Evolutionary conservation across 2,797 vertebrate genomes (phyloP).

Genomic region (Spinus pinus): DNA sequence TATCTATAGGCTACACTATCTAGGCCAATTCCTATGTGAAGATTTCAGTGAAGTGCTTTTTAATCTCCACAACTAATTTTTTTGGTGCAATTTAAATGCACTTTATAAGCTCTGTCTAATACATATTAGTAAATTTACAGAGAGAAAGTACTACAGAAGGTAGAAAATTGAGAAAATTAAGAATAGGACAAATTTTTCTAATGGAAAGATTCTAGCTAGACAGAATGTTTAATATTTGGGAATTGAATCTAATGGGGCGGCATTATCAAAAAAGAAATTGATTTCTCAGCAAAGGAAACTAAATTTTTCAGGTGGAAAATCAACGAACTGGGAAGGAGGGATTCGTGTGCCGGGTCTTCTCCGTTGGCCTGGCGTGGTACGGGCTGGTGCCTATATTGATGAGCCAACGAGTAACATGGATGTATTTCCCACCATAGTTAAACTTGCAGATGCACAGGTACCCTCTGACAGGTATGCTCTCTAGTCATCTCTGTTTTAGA

Average conservation of each 20-base stretch:
- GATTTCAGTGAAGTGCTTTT: not conserved
- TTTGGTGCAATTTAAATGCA: not conserved
- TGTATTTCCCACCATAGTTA: conserved; percentile 84
- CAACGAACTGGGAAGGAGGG: conserved; percentile 90
- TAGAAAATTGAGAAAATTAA: not conserved
- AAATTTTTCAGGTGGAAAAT: conserved; percentile 83
- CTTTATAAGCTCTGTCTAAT: not conserved
- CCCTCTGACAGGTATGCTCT: conserved; percentile 81
- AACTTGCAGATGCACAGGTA: conserved; percentile 72
- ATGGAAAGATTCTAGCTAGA: not conserved
- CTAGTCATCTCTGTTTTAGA: not conserved
- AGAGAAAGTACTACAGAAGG: not conserved
- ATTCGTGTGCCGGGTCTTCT: conserved; percentile 88
- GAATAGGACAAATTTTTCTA: not conserved
- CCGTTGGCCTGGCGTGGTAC: conserved; percentile 78
- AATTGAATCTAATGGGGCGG: accelerated
- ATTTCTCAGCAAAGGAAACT: not conserved
- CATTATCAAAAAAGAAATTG: not conserved
- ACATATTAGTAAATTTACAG: not conserved
- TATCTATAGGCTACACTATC: not conserved
- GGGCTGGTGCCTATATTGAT: conserved; percentile 62
- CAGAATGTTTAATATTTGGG: not conserved
- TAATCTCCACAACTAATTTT: not conserved
- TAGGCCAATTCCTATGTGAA: not conserved
- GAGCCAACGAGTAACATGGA: conserved; percentile 93